phyloP scores from a whole-genome alignment of 37 sponge, comb jelly and placozoan species.

The Hormiphora californensis region DNA sequence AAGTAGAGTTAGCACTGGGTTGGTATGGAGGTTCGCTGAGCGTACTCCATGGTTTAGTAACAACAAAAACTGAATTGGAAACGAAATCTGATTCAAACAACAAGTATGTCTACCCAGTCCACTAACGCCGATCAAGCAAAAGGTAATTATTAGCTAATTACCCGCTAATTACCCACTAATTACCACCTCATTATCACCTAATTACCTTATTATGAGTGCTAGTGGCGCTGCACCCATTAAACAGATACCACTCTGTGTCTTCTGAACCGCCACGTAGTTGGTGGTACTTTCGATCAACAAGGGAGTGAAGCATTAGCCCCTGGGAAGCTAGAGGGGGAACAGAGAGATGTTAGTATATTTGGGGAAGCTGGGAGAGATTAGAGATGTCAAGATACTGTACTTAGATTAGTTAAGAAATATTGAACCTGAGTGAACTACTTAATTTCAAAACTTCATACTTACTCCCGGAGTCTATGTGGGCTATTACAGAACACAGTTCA shows the following conservation, averaged over 20 bases:
- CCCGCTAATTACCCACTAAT: too few relatives aligned
- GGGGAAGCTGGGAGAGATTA: neutral
- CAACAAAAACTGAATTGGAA: too few relatives aligned
- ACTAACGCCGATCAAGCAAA: too few relatives aligned
- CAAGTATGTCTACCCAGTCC: too few relatives aligned
- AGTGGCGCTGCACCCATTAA: constrained; percentile 35
- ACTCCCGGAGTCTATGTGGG: constrained; percentile 5
- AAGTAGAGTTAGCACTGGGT: neutral
- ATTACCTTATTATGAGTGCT: constrained; percentile 42
- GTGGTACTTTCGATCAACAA: constrained; percentile 4
- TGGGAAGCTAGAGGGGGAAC: neutral
- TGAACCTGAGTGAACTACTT: neutral
- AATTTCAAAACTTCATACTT: neutral
- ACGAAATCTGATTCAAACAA: too few relatives aligned
- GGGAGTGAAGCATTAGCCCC: constrained; percentile 49
- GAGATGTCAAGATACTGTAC: neutral
- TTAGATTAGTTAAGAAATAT: neutral
- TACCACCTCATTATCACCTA: too few relatives aligned
- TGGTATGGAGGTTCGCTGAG: too few relatives aligned
- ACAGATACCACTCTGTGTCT: constrained; percentile 36
- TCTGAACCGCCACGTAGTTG: constrained; percentile 7
- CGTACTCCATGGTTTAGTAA: too few relatives aligned
- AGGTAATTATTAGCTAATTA: too few relatives aligned
- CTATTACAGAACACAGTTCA: constrained; percentile 25
- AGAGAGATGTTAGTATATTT: neutral